Conservation (phyloP, 2,888 invertebrate genomes). For the Dryadula phaetusa region DNA sequence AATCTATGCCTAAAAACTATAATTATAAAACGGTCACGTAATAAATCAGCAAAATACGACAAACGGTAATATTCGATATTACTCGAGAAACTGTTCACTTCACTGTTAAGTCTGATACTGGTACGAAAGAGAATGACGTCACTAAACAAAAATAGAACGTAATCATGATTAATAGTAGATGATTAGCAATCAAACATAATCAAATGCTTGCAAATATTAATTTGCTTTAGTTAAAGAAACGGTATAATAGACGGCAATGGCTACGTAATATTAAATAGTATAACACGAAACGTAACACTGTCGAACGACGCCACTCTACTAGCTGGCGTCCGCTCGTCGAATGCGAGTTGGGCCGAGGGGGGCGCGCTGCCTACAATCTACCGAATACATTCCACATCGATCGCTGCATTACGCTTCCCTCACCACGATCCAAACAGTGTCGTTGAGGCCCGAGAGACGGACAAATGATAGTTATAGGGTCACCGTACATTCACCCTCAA, state of each 20-base stretch:
- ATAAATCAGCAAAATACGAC: neutral
- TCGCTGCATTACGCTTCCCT: conserved; percentile 56
- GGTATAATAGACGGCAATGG: neutral
- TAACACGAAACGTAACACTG: neutral
- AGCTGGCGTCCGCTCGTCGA: conserved; percentile 27
- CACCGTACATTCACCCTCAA: conserved; percentile 45
- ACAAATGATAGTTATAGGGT: conserved; percentile 56
- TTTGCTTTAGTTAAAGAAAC: neutral
- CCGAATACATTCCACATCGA: conserved; percentile 50
- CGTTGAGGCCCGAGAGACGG: conserved; percentile 54
- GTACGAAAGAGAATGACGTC: conserved; percentile 18
- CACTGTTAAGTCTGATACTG: conserved; percentile 11
- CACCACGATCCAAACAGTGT: conserved; percentile 42
- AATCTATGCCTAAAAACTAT: neutral
- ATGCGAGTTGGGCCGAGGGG: conserved; percentile 29
- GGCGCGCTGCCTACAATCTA: conserved; percentile 15
- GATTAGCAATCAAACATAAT: conserved; percentile 6
- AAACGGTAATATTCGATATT: neutral
- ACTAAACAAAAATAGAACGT: conserved; percentile 21
- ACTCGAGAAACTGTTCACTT: conserved; percentile 17
- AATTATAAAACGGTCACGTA: neutral
- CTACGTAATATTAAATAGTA: neutral
- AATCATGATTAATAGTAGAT: conserved; percentile 1
- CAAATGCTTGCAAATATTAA: conserved; percentile 2
- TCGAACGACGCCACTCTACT: conserved; percentile 12